Evolutionary conservation across 2,888 invertebrate genomes (phyloP).

Genomic region (Actias luna): DNA sequence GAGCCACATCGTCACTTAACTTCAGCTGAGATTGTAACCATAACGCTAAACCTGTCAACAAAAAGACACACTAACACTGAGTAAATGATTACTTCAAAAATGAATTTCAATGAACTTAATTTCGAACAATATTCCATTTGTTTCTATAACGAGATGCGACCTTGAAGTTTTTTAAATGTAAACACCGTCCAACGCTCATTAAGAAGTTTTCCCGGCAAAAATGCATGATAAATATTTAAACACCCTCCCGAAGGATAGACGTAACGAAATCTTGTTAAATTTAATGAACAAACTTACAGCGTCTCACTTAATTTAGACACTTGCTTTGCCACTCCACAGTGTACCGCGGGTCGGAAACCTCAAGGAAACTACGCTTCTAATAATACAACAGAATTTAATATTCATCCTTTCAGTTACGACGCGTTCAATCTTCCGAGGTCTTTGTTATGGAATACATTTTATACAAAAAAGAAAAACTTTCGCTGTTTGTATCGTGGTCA

Average conservation of each 20-base stretch:
- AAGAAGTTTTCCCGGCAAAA: neutral
- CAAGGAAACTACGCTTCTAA: conserved; percentile 12
- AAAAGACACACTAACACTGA: no score
- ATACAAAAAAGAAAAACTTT: neutral
- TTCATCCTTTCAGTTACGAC: conserved; percentile 11
- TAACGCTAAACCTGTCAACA: no score
- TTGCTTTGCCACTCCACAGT: conserved; percentile 41
- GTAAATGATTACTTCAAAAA: no score
- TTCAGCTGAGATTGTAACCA: no score
- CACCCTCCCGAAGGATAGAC: conserved; percentile 62
- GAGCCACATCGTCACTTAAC: no score
- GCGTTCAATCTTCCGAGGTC: neutral
- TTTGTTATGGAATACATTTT: neutral
- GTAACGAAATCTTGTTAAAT: conserved; percentile 70
- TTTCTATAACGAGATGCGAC: no score
- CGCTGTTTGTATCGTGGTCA: no score
- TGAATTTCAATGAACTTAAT: no score
- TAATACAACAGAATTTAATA: conserved; percentile 13
- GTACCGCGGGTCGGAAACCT: conserved; percentile 1
- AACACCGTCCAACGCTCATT: neutral
- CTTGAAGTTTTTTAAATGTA: no score
- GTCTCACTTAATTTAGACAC: conserved; percentile 63
- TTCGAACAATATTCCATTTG: no score
- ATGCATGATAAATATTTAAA: conserved; percentile 40
- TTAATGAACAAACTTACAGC: conserved; percentile 74